Base-by-base conservation (phyloP, 2,797 vertebrate genomes). In the Mormyrus hasselquistii region DNA sequence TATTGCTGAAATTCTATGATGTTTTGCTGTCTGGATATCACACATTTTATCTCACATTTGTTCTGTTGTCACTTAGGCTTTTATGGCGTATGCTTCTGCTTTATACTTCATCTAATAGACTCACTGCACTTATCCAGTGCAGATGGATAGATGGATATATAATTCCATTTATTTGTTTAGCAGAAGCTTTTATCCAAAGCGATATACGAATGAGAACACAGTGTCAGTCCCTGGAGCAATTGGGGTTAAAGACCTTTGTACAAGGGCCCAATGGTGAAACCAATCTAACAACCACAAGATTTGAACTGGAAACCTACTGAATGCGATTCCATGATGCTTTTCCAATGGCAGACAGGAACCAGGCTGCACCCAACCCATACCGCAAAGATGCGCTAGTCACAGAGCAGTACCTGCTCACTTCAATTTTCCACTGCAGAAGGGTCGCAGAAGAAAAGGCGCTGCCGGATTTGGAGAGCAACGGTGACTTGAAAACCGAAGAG, bases 151-250 rank as follows among this genome's bases (percentile, higher is more conserved):
- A 49, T 49, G n/a, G 22, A 86, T 55, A 6, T 76, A 29, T 76
- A n/a, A 73, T 53, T 88, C 47, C 44, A 88, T 25, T 73, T 76
- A 49, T 49, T 65, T 65, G 47, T 73, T 73, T 44, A 88, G 57
- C 41, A 29, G n/a, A 88, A n/a, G 34, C 65, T 73, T 86, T 38
- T 88, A 50, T 52, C 25, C 44, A 76, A 50, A 50, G 65, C 25
- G 10, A 22, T 7, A 16, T 73, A 88, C 19, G 52, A 44, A 19
- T 19, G 29, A 50, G 12, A 73, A 57, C 44, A 83, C 47, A n/a
- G 41, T 2, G 19, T 83, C 44, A 83, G 47, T 83, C 47, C n/a
- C 44, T 83, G 79, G 79, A 76, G 19, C 41, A 83, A 83, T 22
- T 50, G 44, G 47, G 41, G 19, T 83, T 50, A 83, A 73, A 34